A percentile compares a stretch with the other conserved stretches of the same genome.
These are phyloP conservation scores for Edolisoma coerulescens DNA, from an alignment of 2,113 vertebrate species.

Conservation along the genomic window DNA sequence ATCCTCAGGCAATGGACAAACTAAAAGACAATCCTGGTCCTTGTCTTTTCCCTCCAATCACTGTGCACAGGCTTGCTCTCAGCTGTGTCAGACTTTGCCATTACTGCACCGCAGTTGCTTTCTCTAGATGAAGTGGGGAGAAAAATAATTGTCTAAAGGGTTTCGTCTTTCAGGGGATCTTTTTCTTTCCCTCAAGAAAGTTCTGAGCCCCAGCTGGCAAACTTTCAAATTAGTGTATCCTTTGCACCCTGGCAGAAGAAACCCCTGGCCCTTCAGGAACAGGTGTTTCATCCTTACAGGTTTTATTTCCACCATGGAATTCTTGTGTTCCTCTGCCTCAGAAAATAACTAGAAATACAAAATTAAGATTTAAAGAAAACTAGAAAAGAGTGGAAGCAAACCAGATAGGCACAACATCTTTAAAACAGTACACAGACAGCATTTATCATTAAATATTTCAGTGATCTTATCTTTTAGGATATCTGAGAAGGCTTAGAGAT, in stretches of 20 bases:
- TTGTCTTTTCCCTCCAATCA: conserved; percentile 8
- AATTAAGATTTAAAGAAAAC: background rate
- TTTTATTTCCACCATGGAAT: background rate
- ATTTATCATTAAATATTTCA: background rate
- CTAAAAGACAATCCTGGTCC: conserved; percentile 23
- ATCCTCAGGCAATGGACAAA: conserved; percentile 26
- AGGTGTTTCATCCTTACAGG: background rate
- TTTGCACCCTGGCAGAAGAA: background rate
- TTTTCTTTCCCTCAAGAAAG: background rate
- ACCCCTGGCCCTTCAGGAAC: background rate
- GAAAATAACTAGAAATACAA: background rate
- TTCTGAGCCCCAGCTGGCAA: background rate
- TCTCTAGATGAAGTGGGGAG: background rate
- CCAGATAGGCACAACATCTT: background rate
- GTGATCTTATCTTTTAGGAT: background rate
- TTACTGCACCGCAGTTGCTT: background rate
- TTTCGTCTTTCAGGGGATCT: background rate
- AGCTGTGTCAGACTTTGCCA: background rate
- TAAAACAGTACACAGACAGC: background rate
- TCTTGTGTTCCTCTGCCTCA: background rate
- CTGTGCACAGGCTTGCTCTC: background rate
- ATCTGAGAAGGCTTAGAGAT: background rate
- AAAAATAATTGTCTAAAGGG: background rate
- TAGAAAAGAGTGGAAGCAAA: background rate
- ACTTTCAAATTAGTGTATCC: background rate